Conservation (phyloP, 2,113 vertebrate species). For the Connochaetes taurinus region DNA sequence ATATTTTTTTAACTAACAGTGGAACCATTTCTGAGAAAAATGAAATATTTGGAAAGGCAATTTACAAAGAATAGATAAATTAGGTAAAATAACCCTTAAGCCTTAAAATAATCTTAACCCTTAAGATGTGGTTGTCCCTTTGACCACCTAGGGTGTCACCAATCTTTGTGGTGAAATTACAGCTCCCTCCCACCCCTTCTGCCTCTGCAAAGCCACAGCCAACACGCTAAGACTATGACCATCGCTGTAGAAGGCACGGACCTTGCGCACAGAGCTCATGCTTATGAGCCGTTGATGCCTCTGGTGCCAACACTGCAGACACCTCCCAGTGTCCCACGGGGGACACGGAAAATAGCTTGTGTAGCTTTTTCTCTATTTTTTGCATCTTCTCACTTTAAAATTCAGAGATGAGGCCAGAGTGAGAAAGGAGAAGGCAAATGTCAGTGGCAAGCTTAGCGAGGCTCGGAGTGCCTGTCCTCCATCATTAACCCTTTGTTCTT, state of each 20-base stretch:
- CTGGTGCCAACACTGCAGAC: not conserved
- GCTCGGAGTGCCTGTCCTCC: not conserved
- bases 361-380: not conserved
- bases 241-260: not conserved
- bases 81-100: not conserved
- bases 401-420: not conserved
- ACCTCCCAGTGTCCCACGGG: not conserved
- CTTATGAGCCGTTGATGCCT: rapidly evolving
- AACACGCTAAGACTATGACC: not conserved
- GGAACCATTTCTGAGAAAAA: not conserved
- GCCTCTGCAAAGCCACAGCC: not conserved
- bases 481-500: not conserved
- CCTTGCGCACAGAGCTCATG: too few species aligned
- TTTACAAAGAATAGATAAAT: not conserved
- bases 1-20: not conserved
- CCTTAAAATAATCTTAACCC: not conserved
- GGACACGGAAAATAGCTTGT: not conserved
- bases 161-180: not conserved
- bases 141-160: not conserved
- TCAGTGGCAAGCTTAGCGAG: not conserved
- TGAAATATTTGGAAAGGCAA: not conserved
- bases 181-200: too few species aligned
- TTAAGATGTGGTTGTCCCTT: not conserved
- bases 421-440: not conserved
- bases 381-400: not conserved